Evolutionary conservation across 2,888 invertebrate species (phyloP).

Genomic region (Phortica magna): DNA sequence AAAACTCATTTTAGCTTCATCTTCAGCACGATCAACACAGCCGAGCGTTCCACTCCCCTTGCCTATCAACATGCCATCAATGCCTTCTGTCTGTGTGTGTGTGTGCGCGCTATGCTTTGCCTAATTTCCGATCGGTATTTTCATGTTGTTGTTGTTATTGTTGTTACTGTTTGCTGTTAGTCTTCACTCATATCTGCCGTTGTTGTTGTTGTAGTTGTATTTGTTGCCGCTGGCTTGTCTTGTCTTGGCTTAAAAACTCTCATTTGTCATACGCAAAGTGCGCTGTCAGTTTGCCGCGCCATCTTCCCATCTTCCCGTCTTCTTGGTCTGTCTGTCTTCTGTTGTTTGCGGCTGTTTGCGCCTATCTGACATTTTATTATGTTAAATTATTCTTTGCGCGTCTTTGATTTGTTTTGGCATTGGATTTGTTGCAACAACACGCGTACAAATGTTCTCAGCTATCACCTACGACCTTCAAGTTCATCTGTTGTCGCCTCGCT

Average conservation of each 20-base stretch:
- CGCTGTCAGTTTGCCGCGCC: not conserved
- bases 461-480: constrained; percentile 31
- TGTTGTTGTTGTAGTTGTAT: not conserved
- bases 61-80: not conserved
- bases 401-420: constrained; percentile 31
- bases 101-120: constrained; percentile 31
- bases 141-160: constrained; percentile 29
- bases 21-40: constrained; percentile 16
- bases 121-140: constrained; percentile 43
- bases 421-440: constrained; percentile 26
- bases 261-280: constrained; percentile 60
- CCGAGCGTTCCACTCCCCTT: not conserved
- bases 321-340: too few relatives aligned
- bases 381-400: constrained; percentile 59
- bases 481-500: not conserved
- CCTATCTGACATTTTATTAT: constrained; percentile 71
- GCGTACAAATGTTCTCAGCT: constrained; percentile 26
- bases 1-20: constrained; percentile 27
- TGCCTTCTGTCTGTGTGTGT: too few relatives aligned
- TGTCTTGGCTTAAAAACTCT: constrained; percentile 55
- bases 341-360: constrained; percentile 47
- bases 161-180: not conserved
- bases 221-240: not conserved
- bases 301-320: too few relatives aligned
- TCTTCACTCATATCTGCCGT: not conserved